These are phyloP conservation scores for Leptinotarsa rubiginosa DNA, from an alignment of 2,888 invertebrate species.

Conservation along the genomic window DNA sequence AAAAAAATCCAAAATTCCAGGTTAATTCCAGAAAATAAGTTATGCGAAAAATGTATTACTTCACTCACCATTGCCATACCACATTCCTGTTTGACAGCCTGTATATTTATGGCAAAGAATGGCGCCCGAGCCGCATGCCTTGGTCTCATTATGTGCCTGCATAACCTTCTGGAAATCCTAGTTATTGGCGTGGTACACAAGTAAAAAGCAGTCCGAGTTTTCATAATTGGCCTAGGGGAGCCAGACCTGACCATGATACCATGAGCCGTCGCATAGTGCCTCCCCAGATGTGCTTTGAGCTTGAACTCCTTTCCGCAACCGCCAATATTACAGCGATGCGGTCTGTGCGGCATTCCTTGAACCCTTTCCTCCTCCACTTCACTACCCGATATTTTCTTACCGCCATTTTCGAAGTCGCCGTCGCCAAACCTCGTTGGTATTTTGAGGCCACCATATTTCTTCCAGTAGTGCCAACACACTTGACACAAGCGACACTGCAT, in stretches of 20 bases:
- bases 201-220: conserved; percentile 96
- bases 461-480: conserved; percentile 97
- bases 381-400: conserved; percentile 66
- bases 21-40: no score
- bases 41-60: no score
- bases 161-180: conserved; percentile 87
- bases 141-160: conserved; percentile 84
- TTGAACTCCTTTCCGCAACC: conserved; percentile 97
- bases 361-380: conserved; percentile 69
- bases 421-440: conserved; percentile 72
- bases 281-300: conserved; percentile 91
- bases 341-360: conserved; percentile 74
- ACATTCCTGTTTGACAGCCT: conserved; percentile 88
- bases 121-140: conserved; percentile 91
- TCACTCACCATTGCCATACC: conserved; percentile 68
- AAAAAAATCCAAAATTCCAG: no score
- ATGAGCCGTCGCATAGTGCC: conserved; percentile 94
- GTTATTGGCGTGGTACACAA: conserved; percentile 92
- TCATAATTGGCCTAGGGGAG: conserved; percentile 93
- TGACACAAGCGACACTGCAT: conserved; percentile 94
- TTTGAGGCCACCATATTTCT: conserved; percentile 97
- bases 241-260: conserved; percentile 80
- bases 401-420: conserved; percentile 65
- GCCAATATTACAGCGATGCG: conserved; percentile 89
- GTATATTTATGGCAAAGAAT: conserved; percentile 80